Evolutionary conservation across 2,113 vertebrate species (phyloP).

Genomic region (Smithornis capensis): DNA sequence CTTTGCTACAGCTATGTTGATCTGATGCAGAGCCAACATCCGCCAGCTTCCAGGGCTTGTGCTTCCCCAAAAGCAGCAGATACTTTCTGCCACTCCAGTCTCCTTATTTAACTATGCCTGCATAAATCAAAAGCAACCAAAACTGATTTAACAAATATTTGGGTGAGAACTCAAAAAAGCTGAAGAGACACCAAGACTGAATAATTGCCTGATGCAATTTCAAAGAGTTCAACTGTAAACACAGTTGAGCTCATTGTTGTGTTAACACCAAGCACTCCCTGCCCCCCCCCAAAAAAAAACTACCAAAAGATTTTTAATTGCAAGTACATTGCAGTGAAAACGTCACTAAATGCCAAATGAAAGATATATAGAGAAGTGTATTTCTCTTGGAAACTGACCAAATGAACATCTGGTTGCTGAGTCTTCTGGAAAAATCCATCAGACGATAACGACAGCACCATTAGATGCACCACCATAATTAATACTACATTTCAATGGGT

Average conservation of each 20-base stretch:
- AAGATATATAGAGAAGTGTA: constrained; percentile 17
- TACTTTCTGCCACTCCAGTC: background rate
- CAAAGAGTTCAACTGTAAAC: constrained; percentile 2
- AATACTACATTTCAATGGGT: constrained; percentile 15
- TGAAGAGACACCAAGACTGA: constrained; percentile 24
- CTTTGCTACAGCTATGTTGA: constrained; percentile 9
- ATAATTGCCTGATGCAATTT: constrained; percentile 40
- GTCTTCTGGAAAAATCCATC: constrained; percentile 48
- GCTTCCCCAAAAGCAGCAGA: constrained; percentile 1
- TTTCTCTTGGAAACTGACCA: constrained; percentile 55
- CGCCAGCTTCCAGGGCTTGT: background rate
- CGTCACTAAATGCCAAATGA: background rate
- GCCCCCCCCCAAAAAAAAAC: fast-evolving
- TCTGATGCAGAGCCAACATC: constrained; percentile 23
- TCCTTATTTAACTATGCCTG: constrained; percentile 10
- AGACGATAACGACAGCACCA: constrained; percentile 30
- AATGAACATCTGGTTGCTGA: constrained; percentile 60
- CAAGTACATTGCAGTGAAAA: background rate
- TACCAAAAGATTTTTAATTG: constrained; percentile 7
- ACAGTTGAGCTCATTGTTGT: constrained; percentile 18
- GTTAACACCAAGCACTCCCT: background rate
- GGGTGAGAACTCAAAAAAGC: constrained; percentile 10
- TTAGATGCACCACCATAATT: constrained; percentile 36
- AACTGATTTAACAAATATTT: constrained; percentile 35
- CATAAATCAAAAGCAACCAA: constrained; percentile 29